Conservation (phyloP, 1,140 invertebrate species). For the Sesamia nonagrioides region DNA sequence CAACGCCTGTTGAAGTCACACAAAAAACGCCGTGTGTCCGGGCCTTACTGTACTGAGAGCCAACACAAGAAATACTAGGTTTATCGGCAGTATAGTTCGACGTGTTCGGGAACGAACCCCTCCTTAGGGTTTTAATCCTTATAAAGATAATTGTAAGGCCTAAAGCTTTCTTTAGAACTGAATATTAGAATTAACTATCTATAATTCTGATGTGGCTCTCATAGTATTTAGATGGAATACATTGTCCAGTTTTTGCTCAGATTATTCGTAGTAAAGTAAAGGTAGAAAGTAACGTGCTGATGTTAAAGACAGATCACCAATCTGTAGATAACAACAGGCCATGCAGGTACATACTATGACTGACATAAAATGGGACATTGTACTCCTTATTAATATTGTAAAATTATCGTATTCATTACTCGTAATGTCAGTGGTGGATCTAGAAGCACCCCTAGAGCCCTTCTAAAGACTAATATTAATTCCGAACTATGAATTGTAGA, state of each 20-base stretch:
- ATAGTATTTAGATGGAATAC: not conserved
- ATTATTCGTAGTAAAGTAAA: not conserved
- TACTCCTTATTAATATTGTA: not conserved
- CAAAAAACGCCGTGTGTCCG: too few species aligned
- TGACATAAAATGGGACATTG: not conserved
- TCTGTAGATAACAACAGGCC: too few species aligned
- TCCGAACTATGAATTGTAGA: too few species aligned
- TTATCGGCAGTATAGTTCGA: not conserved
- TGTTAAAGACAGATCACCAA: too few species aligned
- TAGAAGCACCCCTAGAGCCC: not conserved
- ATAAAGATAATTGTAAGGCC: not conserved
- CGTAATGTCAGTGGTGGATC: not conserved
- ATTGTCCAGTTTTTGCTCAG: not conserved
- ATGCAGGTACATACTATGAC: not conserved
- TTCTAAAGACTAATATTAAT: too few species aligned
- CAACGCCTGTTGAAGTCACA: too few species aligned
- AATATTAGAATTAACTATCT: not conserved
- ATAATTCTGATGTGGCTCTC: slow-evolving; percentile 8
- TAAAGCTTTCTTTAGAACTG: not conserved
- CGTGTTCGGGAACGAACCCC: not conserved
- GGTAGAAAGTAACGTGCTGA: too few species aligned
- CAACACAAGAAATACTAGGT: not conserved
- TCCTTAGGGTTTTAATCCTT: not conserved
- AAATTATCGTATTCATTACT: not conserved
- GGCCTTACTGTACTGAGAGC: not conserved